phyloP scores from a whole-genome alignment of 2,113 vertebrate species.

The Hyla sarda region DNA sequence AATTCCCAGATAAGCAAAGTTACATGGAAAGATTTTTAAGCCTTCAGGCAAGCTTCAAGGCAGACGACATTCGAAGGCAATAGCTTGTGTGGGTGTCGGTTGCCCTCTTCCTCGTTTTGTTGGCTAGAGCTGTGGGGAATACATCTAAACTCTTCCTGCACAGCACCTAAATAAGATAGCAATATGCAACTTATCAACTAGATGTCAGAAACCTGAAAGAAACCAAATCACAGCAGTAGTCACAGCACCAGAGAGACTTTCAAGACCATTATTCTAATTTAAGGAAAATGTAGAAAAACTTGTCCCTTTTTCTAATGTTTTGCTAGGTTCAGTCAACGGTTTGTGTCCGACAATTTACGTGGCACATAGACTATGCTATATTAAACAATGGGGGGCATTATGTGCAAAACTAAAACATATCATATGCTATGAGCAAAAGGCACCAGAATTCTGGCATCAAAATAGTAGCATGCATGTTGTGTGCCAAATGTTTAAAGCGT shows the following conservation, averaged over 20 bases:
- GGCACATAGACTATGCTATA: neutral
- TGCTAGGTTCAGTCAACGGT: neutral
- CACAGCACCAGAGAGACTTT: neutral
- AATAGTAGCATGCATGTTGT: too few relatives aligned
- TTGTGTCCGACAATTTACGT: neutral
- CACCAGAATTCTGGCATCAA: too few relatives aligned
- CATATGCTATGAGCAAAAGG: too few relatives aligned
- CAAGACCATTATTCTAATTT: neutral
- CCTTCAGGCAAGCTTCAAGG: slow-evolving; percentile 63
- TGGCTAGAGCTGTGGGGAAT: slow-evolving; percentile 57
- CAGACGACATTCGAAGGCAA: slow-evolving; percentile 60
- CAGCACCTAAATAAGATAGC: neutral
- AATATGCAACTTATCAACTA: slow-evolving; percentile 22
- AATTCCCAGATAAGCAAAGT: slow-evolving; percentile 48
- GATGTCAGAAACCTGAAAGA: slow-evolving; percentile 8
- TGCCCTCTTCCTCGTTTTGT: slow-evolving; percentile 35
- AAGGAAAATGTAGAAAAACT: neutral
- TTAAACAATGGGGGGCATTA: neutral
- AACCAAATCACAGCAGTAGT: slow-evolving; percentile 37
- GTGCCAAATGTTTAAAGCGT: too few relatives aligned
- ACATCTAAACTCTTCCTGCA: slow-evolving; percentile 6
- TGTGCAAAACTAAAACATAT: too few relatives aligned
- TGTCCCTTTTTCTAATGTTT: neutral
- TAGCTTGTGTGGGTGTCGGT: slow-evolving; percentile 62
- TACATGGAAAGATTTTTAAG: slow-evolving; percentile 61